Evolutionary conservation across 2,888 invertebrate species (phyloP).

Genomic region (Cataglyphis livida): DNA sequence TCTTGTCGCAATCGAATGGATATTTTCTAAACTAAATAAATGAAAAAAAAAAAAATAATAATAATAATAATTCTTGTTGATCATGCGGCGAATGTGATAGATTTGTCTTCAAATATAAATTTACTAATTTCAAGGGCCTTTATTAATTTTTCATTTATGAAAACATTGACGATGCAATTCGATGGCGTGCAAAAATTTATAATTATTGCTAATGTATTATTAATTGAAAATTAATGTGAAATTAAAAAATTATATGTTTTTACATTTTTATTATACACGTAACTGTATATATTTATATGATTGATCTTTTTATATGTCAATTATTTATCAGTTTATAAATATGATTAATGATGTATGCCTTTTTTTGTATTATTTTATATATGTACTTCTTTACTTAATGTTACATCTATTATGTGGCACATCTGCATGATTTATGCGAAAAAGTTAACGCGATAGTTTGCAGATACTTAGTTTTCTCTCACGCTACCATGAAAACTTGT

Average conservation of each 20-base stretch:
- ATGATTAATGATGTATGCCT: background rate
- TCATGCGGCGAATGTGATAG: background rate
- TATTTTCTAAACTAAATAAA: background rate
- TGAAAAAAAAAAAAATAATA: background rate
- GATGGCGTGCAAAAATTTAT: background rate
- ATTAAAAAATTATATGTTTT: background rate
- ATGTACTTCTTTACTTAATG: background rate
- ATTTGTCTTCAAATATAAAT: background rate
- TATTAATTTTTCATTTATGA: background rate
- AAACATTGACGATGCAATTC: background rate
- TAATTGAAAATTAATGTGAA: background rate
- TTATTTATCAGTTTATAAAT: slow-evolving; percentile 1
- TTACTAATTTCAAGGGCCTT: background rate
- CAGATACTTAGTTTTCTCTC: slow-evolving; percentile 25
- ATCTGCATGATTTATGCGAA: slow-evolving; percentile 23
- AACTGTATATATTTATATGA: background rate
- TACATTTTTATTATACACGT: background rate
- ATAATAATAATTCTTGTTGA: background rate
- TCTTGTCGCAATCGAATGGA: background rate
- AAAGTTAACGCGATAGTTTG: slow-evolving; percentile 15
- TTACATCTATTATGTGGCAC: background rate
- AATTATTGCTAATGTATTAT: background rate
- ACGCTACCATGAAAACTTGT: slow-evolving; percentile 4
- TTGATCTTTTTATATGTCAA: background rate
- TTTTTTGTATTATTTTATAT: background rate